Evolutionary conservation across 2,797 vertebrate species (phyloP).

Genomic region (Crossoptilon crossoptilon): DNA sequence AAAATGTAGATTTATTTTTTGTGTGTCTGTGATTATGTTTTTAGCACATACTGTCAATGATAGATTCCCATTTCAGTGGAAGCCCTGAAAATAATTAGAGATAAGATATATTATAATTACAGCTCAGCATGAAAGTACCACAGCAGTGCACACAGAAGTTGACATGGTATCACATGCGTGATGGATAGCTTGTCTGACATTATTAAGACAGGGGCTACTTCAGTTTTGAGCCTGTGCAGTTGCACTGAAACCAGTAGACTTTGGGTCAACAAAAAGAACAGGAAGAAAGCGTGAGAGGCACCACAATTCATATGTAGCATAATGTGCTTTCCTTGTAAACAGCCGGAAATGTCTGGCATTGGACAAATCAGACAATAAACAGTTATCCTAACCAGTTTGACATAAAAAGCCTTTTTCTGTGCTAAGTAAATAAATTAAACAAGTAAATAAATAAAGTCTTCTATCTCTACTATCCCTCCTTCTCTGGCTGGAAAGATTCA

Average conservation of each 20-base stretch:
- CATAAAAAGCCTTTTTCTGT: neutral
- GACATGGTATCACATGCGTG: neutral
- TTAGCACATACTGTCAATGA: neutral
- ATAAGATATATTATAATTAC: neutral
- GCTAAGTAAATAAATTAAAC: neutral
- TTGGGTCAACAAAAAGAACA: neutral
- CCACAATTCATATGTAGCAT: neutral
- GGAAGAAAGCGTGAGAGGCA: neutral
- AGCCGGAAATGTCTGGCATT: neutral
- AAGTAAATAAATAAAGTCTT: neutral
- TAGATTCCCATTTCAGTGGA: neutral
- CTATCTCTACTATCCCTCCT: neutral
- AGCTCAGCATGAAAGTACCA: neutral
- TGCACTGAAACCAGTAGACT: neutral
- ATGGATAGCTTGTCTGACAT: neutral
- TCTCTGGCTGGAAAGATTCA: neutral
- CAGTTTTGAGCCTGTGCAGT: neutral
- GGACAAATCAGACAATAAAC: neutral
- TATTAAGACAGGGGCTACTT: neutral
- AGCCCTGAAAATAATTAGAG: neutral
- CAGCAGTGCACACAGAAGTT: neutral
- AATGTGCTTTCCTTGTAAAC: neutral
- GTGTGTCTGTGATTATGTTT: slow-evolving; percentile 7
- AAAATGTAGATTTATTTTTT: neutral
- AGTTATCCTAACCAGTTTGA: neutral